A percentile compares a stretch with the other conserved stretches of the same genome.
Evolutionary conservation across 2,797 vertebrate genomes (phyloP).

Genomic region (Remorina albescens): DNA sequence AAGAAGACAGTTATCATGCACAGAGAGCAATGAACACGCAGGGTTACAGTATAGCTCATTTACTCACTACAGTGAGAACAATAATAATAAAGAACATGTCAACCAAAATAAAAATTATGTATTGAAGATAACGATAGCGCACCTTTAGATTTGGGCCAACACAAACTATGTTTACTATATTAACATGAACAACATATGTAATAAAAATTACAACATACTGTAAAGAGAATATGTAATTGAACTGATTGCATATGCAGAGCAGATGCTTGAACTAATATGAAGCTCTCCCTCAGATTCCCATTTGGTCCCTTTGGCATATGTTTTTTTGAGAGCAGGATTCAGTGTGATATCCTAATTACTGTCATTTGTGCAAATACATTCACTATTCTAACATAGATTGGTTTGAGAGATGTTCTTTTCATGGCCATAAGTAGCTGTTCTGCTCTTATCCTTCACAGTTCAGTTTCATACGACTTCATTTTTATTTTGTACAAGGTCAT

Average conservation of each 20-base stretch:
- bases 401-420: conserved; percentile 34
- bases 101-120: conserved; percentile 37
- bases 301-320: conserved; percentile 62
- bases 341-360: conserved; percentile 65
- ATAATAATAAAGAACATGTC: conserved; percentile 21
- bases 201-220: conserved; percentile 53
- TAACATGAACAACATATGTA: conserved; percentile 67
- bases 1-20: conserved; percentile 10
- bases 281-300: conserved; percentile 53
- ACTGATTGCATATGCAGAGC: conserved; percentile 62
- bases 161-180: conserved; percentile 47
- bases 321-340: conserved; percentile 60
- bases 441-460: conserved; percentile 47
- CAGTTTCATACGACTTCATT: conserved; percentile 19
- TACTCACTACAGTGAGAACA: background rate
- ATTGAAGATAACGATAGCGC: conserved; percentile 42
- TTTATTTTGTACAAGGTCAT: conserved; percentile 40
- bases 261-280: conserved; percentile 66
- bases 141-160: conserved; percentile 48
- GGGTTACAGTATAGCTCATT: conserved; percentile 21
- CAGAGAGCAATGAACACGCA: conserved; percentile 28
- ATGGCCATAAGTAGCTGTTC: conserved; percentile 46
- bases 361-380: conserved; percentile 44
- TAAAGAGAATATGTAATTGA: conserved; percentile 65
- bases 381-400: conserved; percentile 2